phyloP scores from a whole-genome alignment of 2,888 invertebrate genomes.

The Aleiodes leptofemur region DNA sequence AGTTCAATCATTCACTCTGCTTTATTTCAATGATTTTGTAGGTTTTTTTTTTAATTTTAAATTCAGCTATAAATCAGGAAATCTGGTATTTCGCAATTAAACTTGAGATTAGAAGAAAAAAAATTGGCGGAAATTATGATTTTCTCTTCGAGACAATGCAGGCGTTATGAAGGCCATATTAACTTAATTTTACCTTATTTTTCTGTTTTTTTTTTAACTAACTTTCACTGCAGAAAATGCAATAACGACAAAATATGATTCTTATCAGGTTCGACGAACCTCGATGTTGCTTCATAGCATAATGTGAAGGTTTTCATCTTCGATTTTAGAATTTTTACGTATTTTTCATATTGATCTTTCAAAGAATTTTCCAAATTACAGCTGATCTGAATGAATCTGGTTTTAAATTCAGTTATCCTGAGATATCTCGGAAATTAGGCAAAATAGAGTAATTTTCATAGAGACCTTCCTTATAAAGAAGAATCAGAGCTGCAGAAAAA shows the following conservation, averaged over 20 bases:
- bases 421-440: no score
- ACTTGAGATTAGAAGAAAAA: no score
- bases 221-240: conserved; percentile 30
- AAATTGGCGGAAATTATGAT: conserved; percentile 10
- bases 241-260: conserved; percentile 24
- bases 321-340: not conserved
- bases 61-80: no score
- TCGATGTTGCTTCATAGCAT: conserved; percentile 5
- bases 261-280: conserved; percentile 29
- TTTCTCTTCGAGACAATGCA: conserved; percentile 11
- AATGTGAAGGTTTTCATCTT: conserved; percentile 1
- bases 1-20: not conserved
- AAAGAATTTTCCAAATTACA: no score
- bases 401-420: no score
- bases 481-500: no score
- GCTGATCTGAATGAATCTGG: no score
- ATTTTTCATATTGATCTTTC: no score
- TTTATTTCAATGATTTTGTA: not conserved
- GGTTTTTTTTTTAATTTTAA: no score
- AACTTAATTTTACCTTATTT: conserved; percentile 12
- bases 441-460: no score
- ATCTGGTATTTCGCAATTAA: no score
- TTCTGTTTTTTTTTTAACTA: not conserved
- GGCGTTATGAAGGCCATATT: conserved; percentile 23
- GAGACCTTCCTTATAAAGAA: no score